A percentile compares a stretch with the other conserved stretches of the same genome.
Evolutionary conservation across 2,797 vertebrate genomes (phyloP).

Genomic region (Stomatorhinus walkeri): DNA sequence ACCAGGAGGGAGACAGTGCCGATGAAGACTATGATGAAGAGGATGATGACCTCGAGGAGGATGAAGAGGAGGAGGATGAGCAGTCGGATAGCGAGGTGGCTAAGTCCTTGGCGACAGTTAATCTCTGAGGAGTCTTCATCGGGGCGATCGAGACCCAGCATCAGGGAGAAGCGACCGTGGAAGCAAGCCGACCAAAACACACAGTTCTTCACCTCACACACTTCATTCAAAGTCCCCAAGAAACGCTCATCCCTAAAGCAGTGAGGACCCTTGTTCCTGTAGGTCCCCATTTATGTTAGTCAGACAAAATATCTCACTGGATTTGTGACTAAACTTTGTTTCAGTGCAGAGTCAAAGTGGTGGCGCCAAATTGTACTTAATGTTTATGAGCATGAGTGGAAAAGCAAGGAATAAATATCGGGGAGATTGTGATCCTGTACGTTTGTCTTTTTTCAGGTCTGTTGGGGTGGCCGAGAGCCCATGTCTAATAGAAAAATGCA

Average conservation of each 20-base stretch:
- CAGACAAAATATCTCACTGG: background rate
- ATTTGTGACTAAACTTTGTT: background rate
- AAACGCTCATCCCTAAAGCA: background rate
- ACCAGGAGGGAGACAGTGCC: conserved; percentile 51
- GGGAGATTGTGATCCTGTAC: background rate
- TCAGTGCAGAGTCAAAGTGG: background rate
- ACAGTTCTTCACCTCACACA: background rate
- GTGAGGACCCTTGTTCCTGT: background rate
- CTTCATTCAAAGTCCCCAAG: background rate
- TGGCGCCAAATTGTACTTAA: background rate
- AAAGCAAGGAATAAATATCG: background rate
- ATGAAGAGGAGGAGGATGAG: conserved; percentile 67
- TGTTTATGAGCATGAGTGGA: background rate
- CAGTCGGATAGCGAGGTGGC: conserved; percentile 63
- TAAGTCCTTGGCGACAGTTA: conserved; percentile 65
- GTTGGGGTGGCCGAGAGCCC: no score
- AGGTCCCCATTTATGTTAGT: background rate
- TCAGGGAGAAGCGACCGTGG: background rate
- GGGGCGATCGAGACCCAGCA: background rate
- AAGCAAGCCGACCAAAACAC: background rate
- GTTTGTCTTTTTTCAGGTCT: background rate
- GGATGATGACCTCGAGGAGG: conserved; percentile 50
- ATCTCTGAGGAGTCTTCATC: conserved; percentile 62
- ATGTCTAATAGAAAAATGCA: no score
- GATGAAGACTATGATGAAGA: conserved; percentile 46